A percentile compares a stretch with the other conserved stretches of the same genome.
These are phyloP conservation scores for Saccostrea glomerata DNA, from an alignment of 1,140 invertebrate genomes.

Conservation along the genomic window DNA sequence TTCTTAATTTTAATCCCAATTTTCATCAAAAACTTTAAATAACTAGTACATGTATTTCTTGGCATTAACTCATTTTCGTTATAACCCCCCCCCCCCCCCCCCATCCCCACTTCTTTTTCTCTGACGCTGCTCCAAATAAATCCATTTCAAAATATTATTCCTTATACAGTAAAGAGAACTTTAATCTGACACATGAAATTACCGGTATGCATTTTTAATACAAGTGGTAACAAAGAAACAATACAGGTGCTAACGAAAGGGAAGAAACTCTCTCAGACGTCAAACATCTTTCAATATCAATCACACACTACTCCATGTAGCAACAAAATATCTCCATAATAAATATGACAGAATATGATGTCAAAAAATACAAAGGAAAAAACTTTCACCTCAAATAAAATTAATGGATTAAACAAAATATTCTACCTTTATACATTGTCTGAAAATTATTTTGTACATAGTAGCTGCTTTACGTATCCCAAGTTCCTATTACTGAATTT, in stretches of 20 bases:
- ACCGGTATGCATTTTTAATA: no score
- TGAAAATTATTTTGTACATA: not conserved
- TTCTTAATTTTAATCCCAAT: no score
- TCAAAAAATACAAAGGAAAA: slow-evolving; percentile 6
- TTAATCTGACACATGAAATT: no score
- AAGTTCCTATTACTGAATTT: not conserved
- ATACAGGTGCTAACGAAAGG: not conserved
- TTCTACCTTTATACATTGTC: not conserved
- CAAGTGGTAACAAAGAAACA: not conserved
- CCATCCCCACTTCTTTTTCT: no score
- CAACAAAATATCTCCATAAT: not conserved
- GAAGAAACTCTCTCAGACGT: not conserved
- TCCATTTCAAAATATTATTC: no score
- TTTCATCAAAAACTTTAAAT: no score
- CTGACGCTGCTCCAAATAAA: no score
- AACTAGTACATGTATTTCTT: no score
- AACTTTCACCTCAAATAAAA: slow-evolving; percentile 41
- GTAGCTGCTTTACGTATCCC: not conserved
- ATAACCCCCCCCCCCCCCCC: no score
- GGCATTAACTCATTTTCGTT: no score
- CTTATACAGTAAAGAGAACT: no score
- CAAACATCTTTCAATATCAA: not conserved
- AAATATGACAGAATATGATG: slow-evolving; percentile 33
- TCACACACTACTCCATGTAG: not conserved
- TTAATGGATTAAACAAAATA: slow-evolving; percentile 32